Evolutionary conservation across 2,113 vertebrate species (phyloP).

Genomic region (Dasyprocta punctata): DNA sequence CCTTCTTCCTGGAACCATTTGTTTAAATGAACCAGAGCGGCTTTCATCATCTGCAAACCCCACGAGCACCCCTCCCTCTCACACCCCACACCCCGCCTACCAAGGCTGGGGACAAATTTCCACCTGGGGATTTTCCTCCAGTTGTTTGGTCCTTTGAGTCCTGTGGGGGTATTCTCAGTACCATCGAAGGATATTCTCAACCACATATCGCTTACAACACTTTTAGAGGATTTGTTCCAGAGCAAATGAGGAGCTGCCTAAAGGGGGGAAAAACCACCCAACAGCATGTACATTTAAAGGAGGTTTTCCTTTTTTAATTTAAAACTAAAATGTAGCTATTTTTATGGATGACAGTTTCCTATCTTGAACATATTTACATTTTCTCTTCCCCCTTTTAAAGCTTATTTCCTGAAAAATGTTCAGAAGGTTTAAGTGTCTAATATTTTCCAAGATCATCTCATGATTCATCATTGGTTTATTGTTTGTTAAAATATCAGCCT

Average conservation of each 20-base stretch:
- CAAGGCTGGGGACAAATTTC: background rate
- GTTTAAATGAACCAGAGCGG: background rate
- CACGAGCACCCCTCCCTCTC: background rate
- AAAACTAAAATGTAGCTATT: slow-evolving; percentile 77
- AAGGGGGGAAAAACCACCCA: background rate
- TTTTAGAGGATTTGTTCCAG: background rate
- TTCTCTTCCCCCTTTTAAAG: slow-evolving; percentile 70
- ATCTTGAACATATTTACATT: slow-evolving; percentile 78
- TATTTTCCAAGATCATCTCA: slow-evolving; percentile 53
- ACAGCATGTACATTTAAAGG: slow-evolving; percentile 7
- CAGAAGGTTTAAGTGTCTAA: slow-evolving; percentile 62
- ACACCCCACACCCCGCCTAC: background rate
- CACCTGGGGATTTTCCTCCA: background rate
- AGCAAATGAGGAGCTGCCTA: slow-evolving; percentile 8
- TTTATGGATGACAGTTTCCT: slow-evolving; percentile 70
- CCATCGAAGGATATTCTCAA: background rate
- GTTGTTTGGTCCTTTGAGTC: background rate
- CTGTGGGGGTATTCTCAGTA: background rate
- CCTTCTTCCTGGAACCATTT: background rate
- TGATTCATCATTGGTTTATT: slow-evolving; percentile 68
- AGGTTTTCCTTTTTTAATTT: slow-evolving; percentile 36
- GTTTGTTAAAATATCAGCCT: slow-evolving; percentile 57
- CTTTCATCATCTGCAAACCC: background rate
- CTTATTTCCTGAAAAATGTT: slow-evolving; percentile 69
- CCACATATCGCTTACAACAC: background rate